Evolutionary conservation across 2,888 invertebrate genomes (phyloP), one percentile per base, ranked within the genome.

Genomic region (Pseudeuparius sepicola): DNA sequence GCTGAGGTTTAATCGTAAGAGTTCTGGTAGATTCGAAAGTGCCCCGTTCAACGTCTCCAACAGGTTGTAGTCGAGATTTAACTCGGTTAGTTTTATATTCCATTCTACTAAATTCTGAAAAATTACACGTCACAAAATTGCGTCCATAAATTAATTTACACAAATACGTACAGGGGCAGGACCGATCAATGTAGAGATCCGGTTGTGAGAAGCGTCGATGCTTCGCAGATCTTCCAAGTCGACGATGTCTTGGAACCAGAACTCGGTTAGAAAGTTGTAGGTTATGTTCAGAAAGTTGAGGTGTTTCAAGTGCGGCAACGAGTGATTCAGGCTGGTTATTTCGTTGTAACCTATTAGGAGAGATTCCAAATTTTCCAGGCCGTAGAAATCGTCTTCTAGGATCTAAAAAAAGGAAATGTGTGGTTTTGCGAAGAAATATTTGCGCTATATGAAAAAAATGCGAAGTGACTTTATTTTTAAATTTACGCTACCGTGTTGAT

Each of bases 201-300:
- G 72, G 57, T 87, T 88, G 54, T 75, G 70, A 2, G 85, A 85
- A 14, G 87, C 64, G 61, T 86, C 86, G 35, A 87, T 70, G 10
- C 75, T 68, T 29, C 72, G 72, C n/a, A 88, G 61, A 42, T 71
- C 70, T 44, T 73, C 72, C 38, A 87, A 60, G 0, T 85, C 85
- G 37, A 77, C 75, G 27, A 87, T 73, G 58, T 87, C 83, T 56
- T 79, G 75, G 52, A 87, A 70, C 0, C 84, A 84, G 62, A 88
- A 87, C 51, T 84, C 82, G 1, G 70, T 67, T 36, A 87, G 67
- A 23, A 70, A 66, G 55, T 88, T 88, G 54, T 77, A 75, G 0
- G 84, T 82, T 40, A 88, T 65, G 61, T 86, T 86, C 25, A 83
- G 67, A 44, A 70, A 73, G 43, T 71, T 69, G 13, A 88, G 61